Evolutionary conservation across 1,140 invertebrate species (phyloP).

Genomic region (Archegozetes longisetosus): DNA sequence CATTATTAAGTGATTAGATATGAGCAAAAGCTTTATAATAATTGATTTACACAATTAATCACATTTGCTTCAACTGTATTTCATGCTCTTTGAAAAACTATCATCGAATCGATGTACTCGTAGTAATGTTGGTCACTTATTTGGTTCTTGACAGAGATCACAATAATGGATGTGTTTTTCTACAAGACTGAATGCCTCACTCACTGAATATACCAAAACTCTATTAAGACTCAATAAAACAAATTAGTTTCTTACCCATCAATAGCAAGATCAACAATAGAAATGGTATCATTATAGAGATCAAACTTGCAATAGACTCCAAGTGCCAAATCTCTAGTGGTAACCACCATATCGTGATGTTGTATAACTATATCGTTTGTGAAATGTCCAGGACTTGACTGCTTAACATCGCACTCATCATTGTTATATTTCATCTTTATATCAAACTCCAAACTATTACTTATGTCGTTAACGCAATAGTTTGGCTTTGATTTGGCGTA

Average conservation of each 20-base stretch:
- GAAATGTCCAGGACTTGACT: conserved; percentile 37
- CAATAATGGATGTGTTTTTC: too few relatives aligned
- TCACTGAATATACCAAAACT: too few relatives aligned
- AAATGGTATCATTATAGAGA: conserved; percentile 77
- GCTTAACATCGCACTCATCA: conserved; percentile 18
- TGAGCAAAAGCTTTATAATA: too few relatives aligned
- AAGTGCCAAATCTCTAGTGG: conserved; percentile 74
- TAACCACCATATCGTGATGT: conserved; percentile 86
- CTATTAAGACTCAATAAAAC: too few relatives aligned
- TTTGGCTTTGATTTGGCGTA: conserved; percentile 81
- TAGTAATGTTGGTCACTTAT: too few relatives aligned
- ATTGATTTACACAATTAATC: too few relatives aligned
- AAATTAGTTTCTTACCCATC: conserved; percentile 22
- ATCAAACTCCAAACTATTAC: conserved; percentile 17
- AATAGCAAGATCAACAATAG: conserved; percentile 41
- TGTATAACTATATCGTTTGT: conserved; percentile 79
- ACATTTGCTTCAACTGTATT: too few relatives aligned
- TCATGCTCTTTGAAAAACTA: too few relatives aligned
- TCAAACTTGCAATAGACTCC: conserved; percentile 85
- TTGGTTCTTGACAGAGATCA: too few relatives aligned
- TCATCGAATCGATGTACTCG: too few relatives aligned
- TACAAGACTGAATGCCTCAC: too few relatives aligned
- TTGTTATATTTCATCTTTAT: conserved; percentile 18
- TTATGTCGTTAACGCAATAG: conserved; percentile 59
- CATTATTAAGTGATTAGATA: too few relatives aligned